Base-by-base conservation (phyloP, 1,140 invertebrate species). In the Neomicropteryx cornuta region DNA sequence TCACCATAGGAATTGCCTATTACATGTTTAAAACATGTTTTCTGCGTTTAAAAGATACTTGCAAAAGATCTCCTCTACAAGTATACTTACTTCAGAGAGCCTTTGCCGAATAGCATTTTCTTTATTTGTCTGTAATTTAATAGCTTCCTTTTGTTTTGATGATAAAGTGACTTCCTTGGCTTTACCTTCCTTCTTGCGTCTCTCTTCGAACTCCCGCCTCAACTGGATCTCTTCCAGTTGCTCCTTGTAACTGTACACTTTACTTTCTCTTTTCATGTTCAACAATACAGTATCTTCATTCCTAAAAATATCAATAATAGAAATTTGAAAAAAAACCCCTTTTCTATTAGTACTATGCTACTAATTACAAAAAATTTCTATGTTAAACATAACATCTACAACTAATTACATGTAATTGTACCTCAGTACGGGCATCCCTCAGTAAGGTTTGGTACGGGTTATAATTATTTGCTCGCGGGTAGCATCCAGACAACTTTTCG, bases 171-270 rank as follows among this genome's bases (percentile, higher is more conserved):
- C 61, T 55, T 65, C 58, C 45, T 81, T 83, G n/a, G 80, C 68
- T 56, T 83, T 85, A 3, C 88, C 88, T 53, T 92, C 85, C 48
- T 79, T 78, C 28, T 75, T 75, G 45, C 81, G 81, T 55, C 92
- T 95, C 47, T 91, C 89, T 46, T 94, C 94, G 6, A 97, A 65
- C 69, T 97, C 94, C 46, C 90, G 81, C 23, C 87, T 70, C 21
- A 98, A 62, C 52, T 94, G 86, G 38, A 96, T 60, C 58, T 97
- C 95, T 55, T 95, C 94, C 51, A 95, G 70, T 58, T 98, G 95
- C 49, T 98, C 95, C 56, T 95, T 93, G 57, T 92, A 96, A 13
- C 90, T 94, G 58, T 98, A 98, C 2, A 81, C 87, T 68, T 97
- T 98, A 56, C 88, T 97, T 55, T 98, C 94, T 27, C 93, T 71